phyloP scores from a whole-genome alignment of 2,797 vertebrate species.

The Otolemur crassicaudatus region DNA sequence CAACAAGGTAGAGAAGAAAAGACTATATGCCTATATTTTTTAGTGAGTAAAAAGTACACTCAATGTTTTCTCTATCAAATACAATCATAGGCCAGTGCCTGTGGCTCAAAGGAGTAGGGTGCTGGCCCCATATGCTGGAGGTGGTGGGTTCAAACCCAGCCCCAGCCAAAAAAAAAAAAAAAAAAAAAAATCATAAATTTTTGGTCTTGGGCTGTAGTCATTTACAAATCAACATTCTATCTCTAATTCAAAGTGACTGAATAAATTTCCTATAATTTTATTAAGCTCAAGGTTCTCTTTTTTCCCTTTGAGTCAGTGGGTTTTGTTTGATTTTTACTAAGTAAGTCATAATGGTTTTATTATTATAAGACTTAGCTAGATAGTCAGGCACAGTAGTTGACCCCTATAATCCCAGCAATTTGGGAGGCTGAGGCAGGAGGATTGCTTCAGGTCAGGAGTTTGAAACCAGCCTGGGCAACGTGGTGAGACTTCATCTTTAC shows the following conservation, averaged over 20 bases:
- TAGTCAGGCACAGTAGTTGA: background rate
- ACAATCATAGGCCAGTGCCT: background rate
- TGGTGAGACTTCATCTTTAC: background rate
- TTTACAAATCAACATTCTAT: background rate
- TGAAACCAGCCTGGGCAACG: background rate
- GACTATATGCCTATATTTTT: background rate
- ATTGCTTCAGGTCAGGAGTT: background rate
- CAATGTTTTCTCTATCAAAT: slow-evolving; percentile 23
- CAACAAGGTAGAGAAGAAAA: slow-evolving; percentile 18
- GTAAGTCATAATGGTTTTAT: slow-evolving; percentile 15
- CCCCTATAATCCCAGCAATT: background rate
- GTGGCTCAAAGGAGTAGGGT: too few species aligned
- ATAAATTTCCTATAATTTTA: background rate
- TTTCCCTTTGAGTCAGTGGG: background rate
- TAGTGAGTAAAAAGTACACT: slow-evolving; percentile 8
- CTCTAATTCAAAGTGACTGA: slow-evolving; percentile 26
- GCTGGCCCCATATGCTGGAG: too few species aligned
- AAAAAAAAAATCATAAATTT: background rate
- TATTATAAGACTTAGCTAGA: slow-evolving; percentile 29
- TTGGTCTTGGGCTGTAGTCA: background rate
- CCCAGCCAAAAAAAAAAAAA: too few species aligned
- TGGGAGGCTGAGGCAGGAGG: background rate
- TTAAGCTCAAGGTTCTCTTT: slow-evolving; percentile 39
- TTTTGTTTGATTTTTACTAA: slow-evolving; percentile 26
- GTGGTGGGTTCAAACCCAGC: too few species aligned